A percentile compares a stretch with the other conserved stretches of the same genome.
Evolutionary conservation across 2,888 invertebrate species (phyloP).

Genomic region (Macrosoma leucophasiata): DNA sequence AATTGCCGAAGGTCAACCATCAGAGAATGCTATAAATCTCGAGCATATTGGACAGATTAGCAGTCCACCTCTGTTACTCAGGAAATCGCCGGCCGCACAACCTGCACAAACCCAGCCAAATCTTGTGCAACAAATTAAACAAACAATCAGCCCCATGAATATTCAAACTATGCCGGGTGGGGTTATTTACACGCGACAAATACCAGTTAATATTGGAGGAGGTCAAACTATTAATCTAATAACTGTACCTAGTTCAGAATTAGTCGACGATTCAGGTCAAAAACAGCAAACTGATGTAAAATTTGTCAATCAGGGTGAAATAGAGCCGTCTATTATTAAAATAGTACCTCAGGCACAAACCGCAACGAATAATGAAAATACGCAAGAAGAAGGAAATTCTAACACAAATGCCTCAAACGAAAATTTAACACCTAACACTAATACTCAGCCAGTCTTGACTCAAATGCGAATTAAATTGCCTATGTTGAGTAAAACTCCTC

Average conservation of each 20-base stretch:
- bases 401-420: constrained; percentile 41
- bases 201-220: constrained; percentile 77
- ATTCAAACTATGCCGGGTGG: constrained; percentile 79
- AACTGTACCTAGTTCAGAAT: constrained; percentile 67
- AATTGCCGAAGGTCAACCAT: constrained; percentile 41
- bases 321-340: constrained; percentile 64
- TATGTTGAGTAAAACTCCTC: constrained; percentile 69
- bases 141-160: constrained; percentile 71
- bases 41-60: constrained; percentile 54
- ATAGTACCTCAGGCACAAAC: constrained; percentile 57
- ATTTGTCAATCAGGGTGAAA: constrained; percentile 43
- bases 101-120: constrained; percentile 50
- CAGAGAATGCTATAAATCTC: constrained; percentile 49
- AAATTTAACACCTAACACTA: constrained; percentile 41
- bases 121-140: constrained; percentile 67
- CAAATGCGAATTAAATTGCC: constrained; percentile 73
- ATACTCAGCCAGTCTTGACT: constrained; percentile 64
- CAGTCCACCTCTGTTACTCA: constrained; percentile 56
- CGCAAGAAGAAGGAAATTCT: constrained; percentile 47
- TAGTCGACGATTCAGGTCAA: constrained; percentile 54
- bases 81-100: constrained; percentile 47
- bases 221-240: constrained; percentile 77
- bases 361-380: constrained; percentile 36
- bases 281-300: constrained; percentile 50
- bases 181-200: constrained; percentile 83